These are phyloP conservation scores for Monochamus alternatus DNA, from an alignment of 2,888 invertebrate genomes.

Conservation along the genomic window DNA sequence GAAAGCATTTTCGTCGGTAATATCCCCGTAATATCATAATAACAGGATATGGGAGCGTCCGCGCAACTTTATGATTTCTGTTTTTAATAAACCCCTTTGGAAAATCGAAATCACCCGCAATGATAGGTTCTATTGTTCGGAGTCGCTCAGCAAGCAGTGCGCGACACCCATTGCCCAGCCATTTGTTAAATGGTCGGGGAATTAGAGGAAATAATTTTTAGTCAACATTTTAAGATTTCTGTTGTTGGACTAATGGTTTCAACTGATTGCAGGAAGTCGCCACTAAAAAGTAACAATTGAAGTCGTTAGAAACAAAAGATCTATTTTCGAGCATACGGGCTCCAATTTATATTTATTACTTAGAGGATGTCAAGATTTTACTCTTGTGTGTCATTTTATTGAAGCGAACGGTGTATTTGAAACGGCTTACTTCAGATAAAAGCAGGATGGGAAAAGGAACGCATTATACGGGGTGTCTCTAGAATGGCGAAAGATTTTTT, in stretches of 20 bases:
- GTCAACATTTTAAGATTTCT: slow-evolving; percentile 40
- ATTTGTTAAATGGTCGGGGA: slow-evolving; percentile 55
- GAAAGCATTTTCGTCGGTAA: slow-evolving; percentile 63
- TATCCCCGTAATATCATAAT: slow-evolving; percentile 59
- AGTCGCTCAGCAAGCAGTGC: slow-evolving; percentile 54
- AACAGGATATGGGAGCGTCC: slow-evolving; percentile 62
- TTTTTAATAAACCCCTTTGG: slow-evolving; percentile 54
- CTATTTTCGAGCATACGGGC: slow-evolving; percentile 52
- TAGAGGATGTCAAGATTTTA: slow-evolving; percentile 48
- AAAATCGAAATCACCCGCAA: slow-evolving; percentile 50
- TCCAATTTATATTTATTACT: slow-evolving; percentile 47
- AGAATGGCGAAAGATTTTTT: too few species aligned
- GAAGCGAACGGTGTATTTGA: background rate
- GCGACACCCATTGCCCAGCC: slow-evolving; percentile 51
- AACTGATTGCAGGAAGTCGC: slow-evolving; percentile 59
- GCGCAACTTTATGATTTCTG: slow-evolving; percentile 54
- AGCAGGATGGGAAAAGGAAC: too few species aligned
- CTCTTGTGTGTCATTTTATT: background rate
- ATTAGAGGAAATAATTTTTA: slow-evolving; percentile 50
- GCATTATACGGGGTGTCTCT: background rate
- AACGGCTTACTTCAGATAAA: background rate
- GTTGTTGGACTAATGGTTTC: slow-evolving; percentile 41
- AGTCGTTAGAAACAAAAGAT: slow-evolving; percentile 57
- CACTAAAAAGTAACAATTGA: slow-evolving; percentile 61
- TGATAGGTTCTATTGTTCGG: slow-evolving; percentile 51